A percentile compares a stretch with the other conserved stretches of the same genome.
Conservation (phyloP, 2,888 invertebrate genomes). For the Neoscelio sp. region DNA sequence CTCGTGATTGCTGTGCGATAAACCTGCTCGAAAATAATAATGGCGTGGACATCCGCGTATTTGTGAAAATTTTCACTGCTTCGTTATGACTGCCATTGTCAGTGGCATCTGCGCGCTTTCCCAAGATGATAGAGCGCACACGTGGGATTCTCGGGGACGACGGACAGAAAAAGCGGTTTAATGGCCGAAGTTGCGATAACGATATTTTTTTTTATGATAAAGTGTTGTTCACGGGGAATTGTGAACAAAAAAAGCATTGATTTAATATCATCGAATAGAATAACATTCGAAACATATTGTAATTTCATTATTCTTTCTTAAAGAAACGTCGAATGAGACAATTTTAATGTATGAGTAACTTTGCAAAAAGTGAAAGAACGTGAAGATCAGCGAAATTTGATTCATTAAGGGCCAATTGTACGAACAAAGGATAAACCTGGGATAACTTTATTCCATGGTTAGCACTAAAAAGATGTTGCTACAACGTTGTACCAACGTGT, state of each 20-base stretch:
- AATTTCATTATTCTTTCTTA: no score
- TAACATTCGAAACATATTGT: constrained; percentile 6
- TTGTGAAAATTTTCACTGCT: constrained; percentile 57
- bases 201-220: constrained; percentile 56
- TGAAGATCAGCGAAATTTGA: no score
- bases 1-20: constrained; percentile 55
- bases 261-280: constrained; percentile 37
- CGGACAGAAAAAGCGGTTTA: constrained; percentile 66
- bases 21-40: constrained; percentile 60
- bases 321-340: no score
- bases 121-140: constrained; percentile 68
- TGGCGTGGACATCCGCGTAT: constrained; percentile 26
- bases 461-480: no score
- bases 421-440: no score
- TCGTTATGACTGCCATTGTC: constrained; percentile 67
- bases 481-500: no score
- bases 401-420: no score
- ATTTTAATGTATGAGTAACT: no score
- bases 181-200: constrained; percentile 66
- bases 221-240: constrained; percentile 49
- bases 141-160: constrained; percentile 58
- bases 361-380: no score
- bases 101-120: constrained; percentile 65
- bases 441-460: no score
- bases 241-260: constrained; percentile 34